phyloP scores from a whole-genome alignment of 53 echinoderm and acorn worm species.

The Patiria pectinifera region DNA sequence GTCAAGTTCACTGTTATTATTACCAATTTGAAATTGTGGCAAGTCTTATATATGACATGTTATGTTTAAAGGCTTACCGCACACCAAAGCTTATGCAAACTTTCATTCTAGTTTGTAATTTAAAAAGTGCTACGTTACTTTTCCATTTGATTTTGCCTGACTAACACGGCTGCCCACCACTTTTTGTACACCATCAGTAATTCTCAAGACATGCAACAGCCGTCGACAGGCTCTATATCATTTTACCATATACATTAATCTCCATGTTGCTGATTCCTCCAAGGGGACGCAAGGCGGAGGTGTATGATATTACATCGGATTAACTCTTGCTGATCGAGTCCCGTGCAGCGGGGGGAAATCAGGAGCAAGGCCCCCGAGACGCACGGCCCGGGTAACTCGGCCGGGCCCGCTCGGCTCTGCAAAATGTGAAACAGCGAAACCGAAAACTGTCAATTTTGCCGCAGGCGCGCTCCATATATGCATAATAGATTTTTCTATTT shows the following conservation, averaged over 20 bases:
- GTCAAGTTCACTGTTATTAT: too few relatives aligned
- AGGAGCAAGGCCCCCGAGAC: not conserved
- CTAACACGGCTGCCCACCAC: too few relatives aligned
- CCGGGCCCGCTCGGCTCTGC: not conserved
- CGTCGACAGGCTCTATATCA: not conserved
- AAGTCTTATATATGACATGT: too few relatives aligned
- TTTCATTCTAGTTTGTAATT: too few relatives aligned
- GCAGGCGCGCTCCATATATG: not conserved
- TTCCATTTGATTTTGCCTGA: too few relatives aligned
- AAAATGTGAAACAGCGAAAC: not conserved
- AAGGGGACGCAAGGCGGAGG: not conserved
- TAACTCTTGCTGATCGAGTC: slow-evolving; percentile 2
- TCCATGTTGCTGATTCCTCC: not conserved
- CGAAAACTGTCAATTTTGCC: slow-evolving; percentile 9
- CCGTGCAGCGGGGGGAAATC: not conserved
- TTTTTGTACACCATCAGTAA: too few relatives aligned
- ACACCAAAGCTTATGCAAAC: too few relatives aligned
- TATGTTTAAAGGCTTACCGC: too few relatives aligned
- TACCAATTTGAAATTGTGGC: too few relatives aligned
- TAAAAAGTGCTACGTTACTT: too few relatives aligned
- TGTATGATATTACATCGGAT: not conserved
- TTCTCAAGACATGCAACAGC: not conserved
- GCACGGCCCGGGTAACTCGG: not conserved
- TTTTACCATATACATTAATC: not conserved
- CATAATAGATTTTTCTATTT: slow-evolving; percentile 1